phyloP scores from a whole-genome alignment of 2,797 vertebrate genomes.

The Linurgus olivaceus region DNA sequence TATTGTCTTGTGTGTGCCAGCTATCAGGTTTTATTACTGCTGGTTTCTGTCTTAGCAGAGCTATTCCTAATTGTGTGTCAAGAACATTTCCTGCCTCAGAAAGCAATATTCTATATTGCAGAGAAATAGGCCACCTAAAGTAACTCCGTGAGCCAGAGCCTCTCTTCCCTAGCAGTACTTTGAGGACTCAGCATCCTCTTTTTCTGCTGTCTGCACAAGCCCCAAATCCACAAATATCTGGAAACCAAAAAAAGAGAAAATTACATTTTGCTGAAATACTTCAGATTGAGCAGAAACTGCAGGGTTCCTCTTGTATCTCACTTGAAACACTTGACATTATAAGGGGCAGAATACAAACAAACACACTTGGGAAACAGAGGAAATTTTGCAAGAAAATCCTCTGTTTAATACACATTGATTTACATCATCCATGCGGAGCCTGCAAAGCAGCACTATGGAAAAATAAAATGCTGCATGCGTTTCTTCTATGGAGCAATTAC shows the following conservation, averaged over 20 bases:
- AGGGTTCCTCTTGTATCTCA: not conserved
- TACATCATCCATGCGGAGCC: not conserved
- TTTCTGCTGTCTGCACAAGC: not conserved
- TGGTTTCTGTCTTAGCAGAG: not conserved
- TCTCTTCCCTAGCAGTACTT: not conserved
- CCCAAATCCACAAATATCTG: not conserved
- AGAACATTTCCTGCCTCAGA: conserved; percentile 1
- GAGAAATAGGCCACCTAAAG: not conserved
- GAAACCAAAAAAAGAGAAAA: not conserved
- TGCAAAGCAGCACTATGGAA: not conserved
- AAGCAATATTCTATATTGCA: not conserved
- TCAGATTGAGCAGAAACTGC: not conserved
- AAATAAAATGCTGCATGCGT: not conserved
- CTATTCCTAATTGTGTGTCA: not conserved
- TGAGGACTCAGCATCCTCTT: not conserved
- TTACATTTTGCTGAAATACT: not conserved
- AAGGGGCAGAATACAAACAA: not conserved
- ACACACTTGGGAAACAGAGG: not conserved
- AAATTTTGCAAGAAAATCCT: not conserved
- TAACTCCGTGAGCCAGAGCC: not conserved
- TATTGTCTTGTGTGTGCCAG: not conserved
- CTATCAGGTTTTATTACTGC: not conserved
- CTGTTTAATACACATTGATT: not conserved
- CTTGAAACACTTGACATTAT: not conserved
- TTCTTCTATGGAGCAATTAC: not conserved